phyloP scores from a whole-genome alignment of 92 coral and sea anemone genomes.

The Zoanthus sansibaricus region DNA sequence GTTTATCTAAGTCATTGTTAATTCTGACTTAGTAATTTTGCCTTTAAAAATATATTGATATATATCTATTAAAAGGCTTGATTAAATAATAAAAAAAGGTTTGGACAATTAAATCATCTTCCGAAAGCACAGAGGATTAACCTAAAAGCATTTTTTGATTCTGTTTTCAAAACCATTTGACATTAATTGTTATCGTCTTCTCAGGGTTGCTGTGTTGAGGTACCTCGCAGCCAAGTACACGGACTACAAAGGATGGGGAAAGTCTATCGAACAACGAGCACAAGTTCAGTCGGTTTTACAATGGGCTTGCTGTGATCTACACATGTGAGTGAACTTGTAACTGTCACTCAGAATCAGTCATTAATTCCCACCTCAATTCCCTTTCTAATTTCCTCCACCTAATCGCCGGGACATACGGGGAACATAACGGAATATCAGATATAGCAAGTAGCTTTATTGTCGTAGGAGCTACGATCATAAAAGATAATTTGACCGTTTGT shows the following conservation, averaged over 20 bases:
- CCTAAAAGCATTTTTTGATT: not conserved
- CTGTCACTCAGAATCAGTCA: not conserved
- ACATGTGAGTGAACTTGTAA: conserved; percentile 60
- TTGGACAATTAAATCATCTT: too few relatives aligned
- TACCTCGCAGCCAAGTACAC: conserved; percentile 84
- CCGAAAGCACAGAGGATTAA: too few relatives aligned
- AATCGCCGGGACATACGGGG: too few relatives aligned
- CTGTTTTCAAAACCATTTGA: not conserved
- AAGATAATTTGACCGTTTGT: too few relatives aligned
- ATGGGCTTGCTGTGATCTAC: conserved; percentile 86
- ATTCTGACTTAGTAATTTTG: too few relatives aligned
- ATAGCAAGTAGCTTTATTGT: too few relatives aligned
- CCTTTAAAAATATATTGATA: too few relatives aligned
- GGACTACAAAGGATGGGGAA: conserved; percentile 77
- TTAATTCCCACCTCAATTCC: not conserved
- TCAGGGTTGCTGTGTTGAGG: conserved; percentile 77
- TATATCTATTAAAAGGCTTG: too few relatives aligned
- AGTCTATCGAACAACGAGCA: conserved; percentile 61
- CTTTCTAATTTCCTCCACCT: not conserved
- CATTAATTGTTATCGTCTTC: not conserved
- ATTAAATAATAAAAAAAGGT: too few relatives aligned
- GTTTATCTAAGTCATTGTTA: too few relatives aligned
- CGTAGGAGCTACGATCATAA: too few relatives aligned
- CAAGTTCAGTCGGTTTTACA: conserved; percentile 77
- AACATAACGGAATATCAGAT: too few relatives aligned